phyloP scores from a whole-genome alignment of 2,888 invertebrate genomes.

The Polyommatus icarus region DNA sequence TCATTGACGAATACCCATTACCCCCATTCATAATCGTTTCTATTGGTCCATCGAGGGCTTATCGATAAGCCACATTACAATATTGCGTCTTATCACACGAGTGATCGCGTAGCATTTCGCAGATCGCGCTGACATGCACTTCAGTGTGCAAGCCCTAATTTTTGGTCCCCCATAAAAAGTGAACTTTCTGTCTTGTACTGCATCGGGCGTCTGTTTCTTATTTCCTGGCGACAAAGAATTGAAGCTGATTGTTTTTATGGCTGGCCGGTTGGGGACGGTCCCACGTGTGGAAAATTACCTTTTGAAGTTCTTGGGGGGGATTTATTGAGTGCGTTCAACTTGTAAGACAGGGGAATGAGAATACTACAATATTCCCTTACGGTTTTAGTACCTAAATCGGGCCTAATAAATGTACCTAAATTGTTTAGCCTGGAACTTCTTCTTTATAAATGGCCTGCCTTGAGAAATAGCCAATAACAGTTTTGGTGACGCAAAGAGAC shows the following conservation, averaged over 20 bases:
- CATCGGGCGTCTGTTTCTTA: constrained; percentile 69
- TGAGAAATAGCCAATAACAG: too few relatives aligned
- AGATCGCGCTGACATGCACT: not conserved
- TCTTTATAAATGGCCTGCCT: too few relatives aligned
- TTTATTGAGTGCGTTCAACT: constrained; percentile 29
- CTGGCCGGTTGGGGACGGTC: constrained; percentile 48
- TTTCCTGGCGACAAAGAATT: constrained; percentile 56
- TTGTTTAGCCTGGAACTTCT: too few relatives aligned
- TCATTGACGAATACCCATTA: too few relatives aligned
- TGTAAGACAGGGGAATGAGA: constrained; percentile 23
- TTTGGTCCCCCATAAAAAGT: constrained; percentile 71
- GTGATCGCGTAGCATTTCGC: not conserved
- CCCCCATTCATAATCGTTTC: too few relatives aligned
- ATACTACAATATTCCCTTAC: not conserved
- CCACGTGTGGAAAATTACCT: constrained; percentile 58
- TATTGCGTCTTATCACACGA: not conserved
- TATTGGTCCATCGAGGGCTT: too few relatives aligned
- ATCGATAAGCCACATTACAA: too few relatives aligned
- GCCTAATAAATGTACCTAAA: too few relatives aligned
- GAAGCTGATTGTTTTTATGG: constrained; percentile 76
- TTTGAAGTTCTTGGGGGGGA: constrained; percentile 34
- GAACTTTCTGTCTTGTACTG: constrained; percentile 58
- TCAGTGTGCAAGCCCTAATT: constrained; percentile 46
- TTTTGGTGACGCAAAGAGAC: too few relatives aligned
- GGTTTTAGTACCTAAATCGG: too few relatives aligned